Evolutionary conservation across 2,888 invertebrate species (phyloP), one percentile per base, ranked within the genome.

Genomic region (Lasioglossum lativentre): DNA sequence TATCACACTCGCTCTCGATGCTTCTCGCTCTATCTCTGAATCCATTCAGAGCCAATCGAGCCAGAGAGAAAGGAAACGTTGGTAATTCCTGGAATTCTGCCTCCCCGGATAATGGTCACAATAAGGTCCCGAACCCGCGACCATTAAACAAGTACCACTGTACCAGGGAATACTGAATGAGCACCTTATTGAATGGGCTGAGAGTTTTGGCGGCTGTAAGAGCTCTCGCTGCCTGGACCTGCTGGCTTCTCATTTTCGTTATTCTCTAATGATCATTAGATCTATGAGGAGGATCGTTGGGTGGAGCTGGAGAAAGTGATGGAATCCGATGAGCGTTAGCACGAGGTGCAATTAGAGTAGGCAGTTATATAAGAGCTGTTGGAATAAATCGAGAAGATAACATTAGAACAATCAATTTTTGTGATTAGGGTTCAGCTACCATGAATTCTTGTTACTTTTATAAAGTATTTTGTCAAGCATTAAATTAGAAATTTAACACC

Each of bases 71-170:
- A 68, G 66, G 34, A 68, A 23, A 68, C 66, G 23, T 68, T 0
- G 66, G 34, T 38, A 68, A 68, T 68, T 68, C 66, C 34, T 68
- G 34, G 34, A 34, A 68, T 68, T 34, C 34, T 68, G 30, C 66
- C 66, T 68, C 23, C 19, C 19, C 34, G 19, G 66, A 68, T 68
- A 68, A 34, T 68, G 66, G 30, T 38, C 34, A 23, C 34, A 68
- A 68, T 68, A 23, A 34, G 66, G 0, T 68, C 34, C 34, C 23
- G 66, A 38, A 68, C 34, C 66, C 34, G 66, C 66, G 34, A 68
- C 66, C 66, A 68, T 38, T 68, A 68, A 38, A 34, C 34, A 23
- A 38, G 10, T 23, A 68, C 34, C 34, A 34, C 66, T 23, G 10
- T 19, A 34, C 16, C 30, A 30, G 30, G 16, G 30, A 63, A 30